phyloP scores from a whole-genome alignment of 2,888 invertebrate species.

The Drosophila nr. medialis region DNA sequence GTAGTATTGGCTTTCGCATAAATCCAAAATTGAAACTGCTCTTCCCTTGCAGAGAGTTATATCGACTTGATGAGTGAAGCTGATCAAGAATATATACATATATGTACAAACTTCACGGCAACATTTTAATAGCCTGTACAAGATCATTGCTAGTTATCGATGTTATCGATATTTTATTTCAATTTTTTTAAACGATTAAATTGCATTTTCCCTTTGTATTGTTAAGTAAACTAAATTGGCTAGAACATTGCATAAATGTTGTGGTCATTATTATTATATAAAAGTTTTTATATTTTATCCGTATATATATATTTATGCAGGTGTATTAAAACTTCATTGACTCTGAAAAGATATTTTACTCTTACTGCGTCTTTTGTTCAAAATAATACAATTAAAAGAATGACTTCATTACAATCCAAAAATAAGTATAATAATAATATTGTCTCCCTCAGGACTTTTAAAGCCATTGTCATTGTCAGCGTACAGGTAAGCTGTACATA shows the following conservation, averaged over 20 bases:
- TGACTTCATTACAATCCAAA: conserved; percentile 23
- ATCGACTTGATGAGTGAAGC: neutral
- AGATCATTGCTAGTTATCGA: neutral
- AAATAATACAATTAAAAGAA: conserved; percentile 7
- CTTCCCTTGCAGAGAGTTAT: neutral
- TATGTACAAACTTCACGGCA: neutral
- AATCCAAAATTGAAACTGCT: conserved; percentile 1
- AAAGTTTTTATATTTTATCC: neutral
- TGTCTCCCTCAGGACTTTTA: conserved; percentile 46
- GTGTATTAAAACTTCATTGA: neutral
- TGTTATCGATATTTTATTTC: too few species aligned
- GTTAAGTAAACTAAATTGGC: neutral
- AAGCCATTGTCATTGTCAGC: conserved; percentile 37
- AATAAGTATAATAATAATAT: conserved; percentile 2
- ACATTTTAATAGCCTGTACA: too few species aligned
- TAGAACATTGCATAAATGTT: neutral
- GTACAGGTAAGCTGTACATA: conserved; percentile 12
- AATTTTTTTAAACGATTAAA: neutral
- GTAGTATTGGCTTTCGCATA: neutral
- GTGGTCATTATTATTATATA: neutral
- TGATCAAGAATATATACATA: neutral
- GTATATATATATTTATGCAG: neutral
- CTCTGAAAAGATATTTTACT: neutral
- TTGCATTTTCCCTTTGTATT: neutral
- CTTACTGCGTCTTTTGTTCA: conserved; percentile 10